These are phyloP conservation scores for Condylura cristata DNA, from an alignment of 2,113 vertebrate species.

Conservation along the genomic window DNA sequence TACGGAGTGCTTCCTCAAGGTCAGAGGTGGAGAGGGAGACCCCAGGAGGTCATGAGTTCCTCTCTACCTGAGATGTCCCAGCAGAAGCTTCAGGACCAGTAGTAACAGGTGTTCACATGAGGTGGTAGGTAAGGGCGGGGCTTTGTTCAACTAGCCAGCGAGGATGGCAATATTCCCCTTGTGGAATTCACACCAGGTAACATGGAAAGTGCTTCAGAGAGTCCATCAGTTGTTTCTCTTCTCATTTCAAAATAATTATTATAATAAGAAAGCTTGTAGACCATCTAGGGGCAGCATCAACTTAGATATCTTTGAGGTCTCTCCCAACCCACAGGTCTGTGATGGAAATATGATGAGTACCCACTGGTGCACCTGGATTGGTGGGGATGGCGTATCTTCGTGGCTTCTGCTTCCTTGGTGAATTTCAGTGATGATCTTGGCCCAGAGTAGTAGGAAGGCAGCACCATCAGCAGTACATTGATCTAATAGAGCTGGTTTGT, in stretches of 20 bases:
- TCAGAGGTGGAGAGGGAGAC: neutral
- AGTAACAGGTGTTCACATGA: neutral
- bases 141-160: neutral
- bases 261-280: slow-evolving; percentile 16
- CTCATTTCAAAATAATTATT: slow-evolving; percentile 50
- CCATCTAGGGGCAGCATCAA: neutral
- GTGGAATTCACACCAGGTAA: neutral
- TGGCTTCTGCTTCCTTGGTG: neutral
- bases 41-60: neutral
- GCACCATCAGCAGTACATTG: neutral
- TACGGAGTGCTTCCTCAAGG: neutral
- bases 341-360: neutral
- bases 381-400: neutral
- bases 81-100: neutral
- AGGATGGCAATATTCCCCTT: neutral
- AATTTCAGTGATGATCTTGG: neutral
- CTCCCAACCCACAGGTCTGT: neutral
- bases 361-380: neutral
- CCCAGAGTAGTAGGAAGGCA: neutral
- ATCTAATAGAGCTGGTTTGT: neutral
- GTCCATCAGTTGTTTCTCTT: neutral
- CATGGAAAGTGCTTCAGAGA: neutral
- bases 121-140: neutral
- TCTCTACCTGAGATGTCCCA: neutral
- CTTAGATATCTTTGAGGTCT: neutral